phyloP scores from a whole-genome alignment of 2,888 invertebrate species.

The Pyrrhia umbra region DNA sequence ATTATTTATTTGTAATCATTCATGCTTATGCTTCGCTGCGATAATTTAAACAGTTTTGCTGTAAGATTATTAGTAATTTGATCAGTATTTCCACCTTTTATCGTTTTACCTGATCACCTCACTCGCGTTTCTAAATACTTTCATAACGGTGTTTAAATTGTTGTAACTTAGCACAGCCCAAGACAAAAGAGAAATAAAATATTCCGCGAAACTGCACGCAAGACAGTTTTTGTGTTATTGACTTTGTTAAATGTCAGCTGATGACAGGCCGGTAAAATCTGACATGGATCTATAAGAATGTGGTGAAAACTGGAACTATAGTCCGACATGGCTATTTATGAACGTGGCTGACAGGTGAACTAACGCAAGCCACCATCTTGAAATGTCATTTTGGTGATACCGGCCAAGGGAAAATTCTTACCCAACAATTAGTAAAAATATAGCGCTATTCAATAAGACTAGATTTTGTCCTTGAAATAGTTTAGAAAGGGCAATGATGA shows the following conservation, averaged over 20 bases:
- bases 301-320: no score
- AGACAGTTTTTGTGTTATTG: background rate
- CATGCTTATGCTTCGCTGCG: background rate
- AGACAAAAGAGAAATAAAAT: background rate
- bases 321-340: no score
- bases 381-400: no score
- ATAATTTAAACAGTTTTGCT: background rate
- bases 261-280: no score
- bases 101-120: background rate
- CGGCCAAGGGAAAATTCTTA: no score
- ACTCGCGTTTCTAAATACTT: background rate
- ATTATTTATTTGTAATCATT: constrained; percentile 10
- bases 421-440: no score
- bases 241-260: background rate
- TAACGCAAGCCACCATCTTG: no score
- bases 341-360: no score
- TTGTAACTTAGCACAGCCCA: background rate
- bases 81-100: background rate
- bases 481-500: no score
- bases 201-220: background rate
- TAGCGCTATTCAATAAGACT: no score
- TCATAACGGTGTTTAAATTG: background rate
- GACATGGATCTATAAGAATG: no score
- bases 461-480: no score
- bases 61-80: background rate